Percentiles rank a stretch among this genome's conserved stretches.
Evolutionary conservation across 2,113 vertebrate genomes (phyloP).

Genomic region (Oncorhynchus mykiss): DNA sequence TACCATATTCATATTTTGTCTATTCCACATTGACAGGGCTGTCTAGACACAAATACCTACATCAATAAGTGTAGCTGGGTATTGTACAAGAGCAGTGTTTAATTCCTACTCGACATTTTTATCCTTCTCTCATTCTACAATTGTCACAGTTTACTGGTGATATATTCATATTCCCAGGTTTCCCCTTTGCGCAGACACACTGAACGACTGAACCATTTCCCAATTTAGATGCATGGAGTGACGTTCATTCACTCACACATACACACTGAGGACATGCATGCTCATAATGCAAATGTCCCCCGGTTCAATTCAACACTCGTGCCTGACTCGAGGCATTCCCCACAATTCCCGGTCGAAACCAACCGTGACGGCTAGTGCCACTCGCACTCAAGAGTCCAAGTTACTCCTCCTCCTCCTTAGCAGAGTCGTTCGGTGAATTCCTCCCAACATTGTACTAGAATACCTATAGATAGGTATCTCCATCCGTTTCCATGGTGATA

Average conservation of each 20-base stretch:
- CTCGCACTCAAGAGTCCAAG: not conserved
- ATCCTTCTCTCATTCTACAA: conserved; percentile 41
- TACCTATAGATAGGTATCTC: not conserved
- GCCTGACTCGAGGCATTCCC: no score
- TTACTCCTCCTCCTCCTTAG: not conserved
- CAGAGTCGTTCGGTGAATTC: not conserved
- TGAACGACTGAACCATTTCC: conserved; percentile 56
- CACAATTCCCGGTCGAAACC: conserved; percentile 18
- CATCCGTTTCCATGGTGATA: conserved; percentile 15
- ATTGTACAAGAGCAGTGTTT: conserved; percentile 30
- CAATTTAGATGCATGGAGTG: conserved; percentile 54
- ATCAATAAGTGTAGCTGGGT: conserved; percentile 8
- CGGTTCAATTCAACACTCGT: conserved; percentile 15
- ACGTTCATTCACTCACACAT: conserved; percentile 35
- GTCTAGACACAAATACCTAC: conserved; percentile 10
- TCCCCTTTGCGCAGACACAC: conserved; percentile 38
- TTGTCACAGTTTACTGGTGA: conserved; percentile 62
- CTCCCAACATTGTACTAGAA: not conserved
- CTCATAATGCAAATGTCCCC: not conserved
- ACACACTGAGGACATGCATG: conserved; percentile 17
- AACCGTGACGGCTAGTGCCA: conserved; percentile 16
- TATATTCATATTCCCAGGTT: conserved; percentile 40
- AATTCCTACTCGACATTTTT: conserved; percentile 7
- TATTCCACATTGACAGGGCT: conserved; percentile 23
- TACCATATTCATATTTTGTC: conserved; percentile 56